Conservation (phyloP, 2,113 vertebrate genomes). For the Nyctereutes procyonoides region DNA sequence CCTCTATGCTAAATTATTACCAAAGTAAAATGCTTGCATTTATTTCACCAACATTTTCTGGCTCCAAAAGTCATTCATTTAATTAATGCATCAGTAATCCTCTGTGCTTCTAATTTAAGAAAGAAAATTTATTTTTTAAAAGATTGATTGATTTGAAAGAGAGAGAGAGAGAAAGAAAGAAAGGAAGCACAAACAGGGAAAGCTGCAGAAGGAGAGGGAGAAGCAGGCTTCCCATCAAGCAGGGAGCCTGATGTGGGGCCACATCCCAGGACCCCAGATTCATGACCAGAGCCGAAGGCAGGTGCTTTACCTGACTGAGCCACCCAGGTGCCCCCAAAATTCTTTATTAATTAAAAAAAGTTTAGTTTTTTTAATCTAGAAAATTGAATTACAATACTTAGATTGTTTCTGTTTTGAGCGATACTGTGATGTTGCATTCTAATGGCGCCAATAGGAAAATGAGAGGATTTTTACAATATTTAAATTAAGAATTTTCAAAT, state of each 20-base stretch:
- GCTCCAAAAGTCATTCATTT: neutral
- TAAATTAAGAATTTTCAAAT: neutral
- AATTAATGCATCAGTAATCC: neutral
- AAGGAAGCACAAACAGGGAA: no score
- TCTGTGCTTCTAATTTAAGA: neutral
- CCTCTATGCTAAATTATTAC: neutral
- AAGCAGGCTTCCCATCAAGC: no score
- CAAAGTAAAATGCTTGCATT: neutral
- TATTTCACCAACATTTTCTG: neutral
- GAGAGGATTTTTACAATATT: neutral
- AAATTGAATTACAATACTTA: neutral
- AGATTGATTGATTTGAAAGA: no score
- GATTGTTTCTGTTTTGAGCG: neutral
- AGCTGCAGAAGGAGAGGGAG: no score
- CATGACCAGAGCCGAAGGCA: no score
- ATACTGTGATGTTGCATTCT: neutral
- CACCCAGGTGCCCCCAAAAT: neutral
- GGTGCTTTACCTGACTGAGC: no score
- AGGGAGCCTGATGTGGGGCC: no score
- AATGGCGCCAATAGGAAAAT: neutral
- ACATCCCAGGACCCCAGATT: no score
- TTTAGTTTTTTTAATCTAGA: constrained; percentile 8
- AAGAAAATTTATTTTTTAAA: neutral
- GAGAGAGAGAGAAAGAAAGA: no score
- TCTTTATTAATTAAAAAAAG: neutral